Evolutionary conservation across 2,797 vertebrate species (phyloP), one percentile per base, ranked within the genome.

Genomic region (Cossypha caffra): DNA sequence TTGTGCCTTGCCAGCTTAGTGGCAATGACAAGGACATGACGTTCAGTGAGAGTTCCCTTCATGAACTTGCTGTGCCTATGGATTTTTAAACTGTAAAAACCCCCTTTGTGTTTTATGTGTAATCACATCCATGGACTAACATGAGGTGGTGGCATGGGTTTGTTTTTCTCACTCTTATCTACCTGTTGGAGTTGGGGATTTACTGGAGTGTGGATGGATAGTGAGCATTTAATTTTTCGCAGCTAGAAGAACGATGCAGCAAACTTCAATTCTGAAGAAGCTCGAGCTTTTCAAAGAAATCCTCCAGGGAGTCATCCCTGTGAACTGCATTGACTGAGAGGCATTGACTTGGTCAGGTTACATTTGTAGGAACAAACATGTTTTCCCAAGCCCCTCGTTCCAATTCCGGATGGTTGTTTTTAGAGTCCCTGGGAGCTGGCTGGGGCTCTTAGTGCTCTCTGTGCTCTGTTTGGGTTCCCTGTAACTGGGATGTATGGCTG

Each of bases 241-340:
- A 61, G 31, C 37, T 17, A 33, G 38, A 77, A 77, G 78, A 47
- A 88, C 76, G 40, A 48, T 50, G 80, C 59, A 59, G 50, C 73
- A 50, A 73, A 81, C 48, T 86, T 88, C 10, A 67, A 73, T 69
- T 86, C 51, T 67, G 7, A 72, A 52, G 45, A 78, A 88, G n/a
- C 47, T 62, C 12, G 26, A 38, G 43, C 66, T 29, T 91, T 88
- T 75, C 9, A 26, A 8, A 38, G 58, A 29, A 77, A 74, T 72
- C 28, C 31, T 50, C 13, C 1, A 3, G 57, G 51, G 67, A 68
- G 29, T 80, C 45, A 38, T 73, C 66, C 7, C 5, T 68, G 55
- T 48, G 52, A 68, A 31, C 29, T 73, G 20, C 19, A 10, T 21
- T 71, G 62, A 77, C 57, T 48, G 57, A 88, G 63, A 9, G 91